Evolutionary conservation across 2,113 vertebrate genomes (phyloP).

Genomic region (Nothobranchius furzeri): DNA sequence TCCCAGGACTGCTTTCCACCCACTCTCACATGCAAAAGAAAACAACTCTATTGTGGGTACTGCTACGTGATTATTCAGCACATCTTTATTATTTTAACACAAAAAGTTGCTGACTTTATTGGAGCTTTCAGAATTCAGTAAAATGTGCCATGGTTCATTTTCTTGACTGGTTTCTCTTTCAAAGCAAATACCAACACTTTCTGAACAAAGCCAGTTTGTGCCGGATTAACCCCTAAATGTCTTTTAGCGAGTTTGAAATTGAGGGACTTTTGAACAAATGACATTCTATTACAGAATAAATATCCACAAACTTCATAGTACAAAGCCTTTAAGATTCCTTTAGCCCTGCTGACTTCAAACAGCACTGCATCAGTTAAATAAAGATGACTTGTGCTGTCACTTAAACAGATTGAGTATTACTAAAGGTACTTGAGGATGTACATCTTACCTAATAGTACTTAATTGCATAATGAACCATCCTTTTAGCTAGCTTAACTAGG

Average conservation of each 20-base stretch:
- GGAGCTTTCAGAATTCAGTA: neutral
- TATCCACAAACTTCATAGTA: neutral
- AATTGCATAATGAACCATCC: neutral
- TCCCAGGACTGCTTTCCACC: no score
- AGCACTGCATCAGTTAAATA: no score
- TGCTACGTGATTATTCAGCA: neutral
- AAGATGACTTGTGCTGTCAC: no score
- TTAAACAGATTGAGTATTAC: no score
- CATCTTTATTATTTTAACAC: neutral
- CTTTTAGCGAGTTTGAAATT: neutral
- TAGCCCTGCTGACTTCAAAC: neutral
- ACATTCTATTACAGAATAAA: neutral
- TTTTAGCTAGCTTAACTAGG: neutral
- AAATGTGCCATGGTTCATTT: neutral
- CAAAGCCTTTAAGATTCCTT: no score
- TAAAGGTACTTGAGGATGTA: neutral
- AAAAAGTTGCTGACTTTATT: neutral
- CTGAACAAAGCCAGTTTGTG: neutral
- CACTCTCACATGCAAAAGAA: neutral
- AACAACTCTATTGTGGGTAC: neutral
- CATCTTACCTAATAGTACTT: neutral
- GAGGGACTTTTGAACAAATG: neutral
- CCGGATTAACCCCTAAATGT: neutral
- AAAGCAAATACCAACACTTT: neutral
- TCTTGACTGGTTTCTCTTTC: neutral